Evolutionary conservation across 2,888 invertebrate genomes (phyloP), one percentile per base, ranked within the genome.

Genomic region (Drosophila basisetae): DNA sequence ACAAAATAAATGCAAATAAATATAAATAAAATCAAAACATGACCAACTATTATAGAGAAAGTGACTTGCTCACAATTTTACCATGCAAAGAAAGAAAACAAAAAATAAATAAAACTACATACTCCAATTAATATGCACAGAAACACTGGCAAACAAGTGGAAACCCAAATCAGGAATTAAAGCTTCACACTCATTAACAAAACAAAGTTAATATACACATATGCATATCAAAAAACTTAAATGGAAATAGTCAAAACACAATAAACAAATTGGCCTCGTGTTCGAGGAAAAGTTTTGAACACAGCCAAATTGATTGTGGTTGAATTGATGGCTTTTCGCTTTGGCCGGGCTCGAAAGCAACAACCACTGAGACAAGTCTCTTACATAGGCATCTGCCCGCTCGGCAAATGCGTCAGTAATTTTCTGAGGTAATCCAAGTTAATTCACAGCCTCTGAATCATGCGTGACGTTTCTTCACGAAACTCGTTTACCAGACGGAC

Each of bases 21-120:
- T 65, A 69, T 73, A 81, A 78, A 78, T 78, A 78, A 73, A 73
- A 70, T 70, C 54, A 49, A 70, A 78, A 82, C 70, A 78, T 69
- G 64, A 68, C 73, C 78, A 83, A 90, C 82, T 77, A 78, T 89
- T 90, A 89, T 73, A 74, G 86, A 84, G 90, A 86, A 90, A 90
- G 89, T 83, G 69, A 75, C 73, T 43, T 55, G 41, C 55, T 54
- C 73, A 67, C 59, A 66, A 62, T 78, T 83, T 78, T 53, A 39
- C 53, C 55, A 62, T 70, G 60, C 33, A 43, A 60, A 53, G 31
- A 31, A 61, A 61, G 53, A 52, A 65, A 47, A 41, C n/a, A 30
- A 61, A 66, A 18, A 16, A 30, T 28, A 65, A 35, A 30, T 28
- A 53, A 64, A 60, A 35, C 54, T 59, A 41, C 50, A 35, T 77